Evolutionary conservation across 2,888 invertebrate species (phyloP), one percentile per base, ranked within the genome.

Genomic region (Heliconius sara): DNA sequence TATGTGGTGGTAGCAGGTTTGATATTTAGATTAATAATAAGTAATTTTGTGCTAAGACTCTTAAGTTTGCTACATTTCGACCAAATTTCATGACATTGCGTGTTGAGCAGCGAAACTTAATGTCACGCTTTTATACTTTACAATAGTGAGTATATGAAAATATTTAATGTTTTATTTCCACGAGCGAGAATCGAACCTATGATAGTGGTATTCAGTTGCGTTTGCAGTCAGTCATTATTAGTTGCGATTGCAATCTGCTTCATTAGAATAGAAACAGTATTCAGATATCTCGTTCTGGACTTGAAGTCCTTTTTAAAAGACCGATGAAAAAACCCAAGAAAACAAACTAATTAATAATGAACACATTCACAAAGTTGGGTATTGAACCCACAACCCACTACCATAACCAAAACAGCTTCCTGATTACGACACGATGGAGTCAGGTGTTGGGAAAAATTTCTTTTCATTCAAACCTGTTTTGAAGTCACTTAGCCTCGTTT

Each of bases 401-500:
- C 19, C 47, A 52, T 3, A 39, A 25, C 43, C 60, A 60, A 9
- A 63, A 10, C 25, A 52, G 22, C 47, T 72, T 52, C 52, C 30
- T 27, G 47, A 47, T 52, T 57, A 30, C 52, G 22, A 30, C 52
- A 57, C 12, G 27, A 57, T 7, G 13, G 16, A n/a, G 65, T 27
- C n/a, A 65, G 71, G n/a, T 73, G n/a, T 39, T 57, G 25, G 13
- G 66, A 34, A 65, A 43, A 78, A 43, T 73, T 68, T 78, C 67
- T 60, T 78, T 47, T 10, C 43, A 60, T 63, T n/a, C 7, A 73
- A 73, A 75, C 81, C 74, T 57, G 81, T 81, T 79, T 34, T 65
- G 27, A 74, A 77, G 63, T 30, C 68, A 80, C 72, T 80, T 80
- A 81, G 79, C 77, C 79, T 76, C 47, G 52, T 77, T 78, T 76